Evolutionary conservation across 2,113 vertebrate species (phyloP).

Genomic region (Catharus fuscescens): DNA sequence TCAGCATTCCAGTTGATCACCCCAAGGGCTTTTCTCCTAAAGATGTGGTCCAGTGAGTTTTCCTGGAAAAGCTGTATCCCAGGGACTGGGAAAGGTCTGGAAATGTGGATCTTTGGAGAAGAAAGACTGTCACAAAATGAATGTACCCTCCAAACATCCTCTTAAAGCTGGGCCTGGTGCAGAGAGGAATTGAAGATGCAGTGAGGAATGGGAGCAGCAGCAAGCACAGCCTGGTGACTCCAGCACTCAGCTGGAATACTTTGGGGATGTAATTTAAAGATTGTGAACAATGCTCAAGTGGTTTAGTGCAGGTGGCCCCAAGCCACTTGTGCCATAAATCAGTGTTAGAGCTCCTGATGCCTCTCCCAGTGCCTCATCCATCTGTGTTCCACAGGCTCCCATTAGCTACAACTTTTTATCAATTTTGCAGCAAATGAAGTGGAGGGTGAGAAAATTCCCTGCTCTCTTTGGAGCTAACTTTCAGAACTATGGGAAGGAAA

Average conservation of each 20-base stretch:
- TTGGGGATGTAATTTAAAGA: background rate
- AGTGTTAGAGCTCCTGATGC: background rate
- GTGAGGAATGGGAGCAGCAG: background rate
- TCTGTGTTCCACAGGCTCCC: background rate
- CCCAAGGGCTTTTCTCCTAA: background rate
- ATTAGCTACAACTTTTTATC: background rate
- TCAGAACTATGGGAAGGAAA: background rate
- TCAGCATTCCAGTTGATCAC: background rate
- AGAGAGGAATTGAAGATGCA: background rate
- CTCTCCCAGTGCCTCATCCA: background rate
- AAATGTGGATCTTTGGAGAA: background rate
- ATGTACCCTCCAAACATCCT: background rate
- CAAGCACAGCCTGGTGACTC: background rate
- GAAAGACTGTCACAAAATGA: background rate
- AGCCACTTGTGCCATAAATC: constrained; percentile 13
- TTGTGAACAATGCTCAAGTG: background rate
- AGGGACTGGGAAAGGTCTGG: background rate
- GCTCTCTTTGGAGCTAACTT: background rate
- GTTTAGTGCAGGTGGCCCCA: background rate
- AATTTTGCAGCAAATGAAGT: background rate
- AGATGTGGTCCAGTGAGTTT: background rate
- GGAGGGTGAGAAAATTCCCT: background rate
- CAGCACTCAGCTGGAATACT: background rate
- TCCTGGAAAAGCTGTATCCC: background rate
- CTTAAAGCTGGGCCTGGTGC: background rate